These are phyloP conservation scores for Bolinopsis microptera DNA, from an alignment of 37 sponge, comb jelly and placozoan species.

Conservation along the genomic window DNA sequence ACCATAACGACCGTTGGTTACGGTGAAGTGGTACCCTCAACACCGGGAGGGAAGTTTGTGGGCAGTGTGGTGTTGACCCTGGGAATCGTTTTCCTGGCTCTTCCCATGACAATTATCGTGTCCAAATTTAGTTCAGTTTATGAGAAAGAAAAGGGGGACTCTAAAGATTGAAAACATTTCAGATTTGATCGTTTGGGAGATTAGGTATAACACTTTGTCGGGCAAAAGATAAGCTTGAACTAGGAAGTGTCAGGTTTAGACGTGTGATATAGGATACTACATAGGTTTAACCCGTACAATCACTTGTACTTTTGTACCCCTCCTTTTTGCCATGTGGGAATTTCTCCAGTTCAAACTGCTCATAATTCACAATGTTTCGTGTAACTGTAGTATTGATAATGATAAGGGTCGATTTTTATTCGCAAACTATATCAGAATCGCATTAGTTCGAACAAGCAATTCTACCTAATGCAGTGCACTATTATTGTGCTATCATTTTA, in stretches of 20 bases:
- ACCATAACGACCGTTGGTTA: slow-evolving; percentile 61
- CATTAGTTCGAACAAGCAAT: too few species aligned
- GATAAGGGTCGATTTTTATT: too few species aligned
- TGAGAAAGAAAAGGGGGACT: slow-evolving; percentile 51
- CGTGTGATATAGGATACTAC: too few species aligned
- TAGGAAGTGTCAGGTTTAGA: not conserved
- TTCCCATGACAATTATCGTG: slow-evolving; percentile 61
- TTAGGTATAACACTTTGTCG: not conserved
- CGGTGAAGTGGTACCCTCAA: slow-evolving; percentile 48
- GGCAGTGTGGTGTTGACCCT: slow-evolving; percentile 33
- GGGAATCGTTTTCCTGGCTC: slow-evolving; percentile 62
- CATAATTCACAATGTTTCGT: too few species aligned
- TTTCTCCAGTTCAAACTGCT: too few species aligned
- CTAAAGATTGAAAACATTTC: not conserved
- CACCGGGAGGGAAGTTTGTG: slow-evolving; percentile 62
- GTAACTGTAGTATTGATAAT: too few species aligned
- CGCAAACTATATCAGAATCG: too few species aligned
- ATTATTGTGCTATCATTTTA: too few species aligned
- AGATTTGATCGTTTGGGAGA: not conserved
- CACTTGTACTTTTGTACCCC: too few species aligned
- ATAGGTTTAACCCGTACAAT: too few species aligned
- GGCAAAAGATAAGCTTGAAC: not conserved
- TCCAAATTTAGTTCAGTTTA: slow-evolving; percentile 59
- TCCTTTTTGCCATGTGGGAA: too few species aligned
- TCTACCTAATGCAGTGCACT: too few species aligned